Conservation (phyloP, 2,888 invertebrate genomes). For the Masnerella sp. region DNA sequence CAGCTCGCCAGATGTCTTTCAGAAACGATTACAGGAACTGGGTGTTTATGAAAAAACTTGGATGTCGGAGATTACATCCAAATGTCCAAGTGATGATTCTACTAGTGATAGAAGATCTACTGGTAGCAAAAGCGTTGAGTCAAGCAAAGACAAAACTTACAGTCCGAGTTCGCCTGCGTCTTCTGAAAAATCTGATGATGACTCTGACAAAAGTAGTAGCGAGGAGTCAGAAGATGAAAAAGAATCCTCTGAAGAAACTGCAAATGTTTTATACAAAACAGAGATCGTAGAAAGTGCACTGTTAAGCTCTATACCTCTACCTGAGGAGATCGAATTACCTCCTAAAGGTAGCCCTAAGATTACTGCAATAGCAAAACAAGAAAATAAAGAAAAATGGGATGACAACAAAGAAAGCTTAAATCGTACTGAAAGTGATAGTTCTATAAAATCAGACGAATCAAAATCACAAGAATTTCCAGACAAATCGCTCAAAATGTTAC, state of each 20-base stretch:
- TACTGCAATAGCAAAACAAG: conserved; percentile 5
- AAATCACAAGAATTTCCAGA: conserved; percentile 12
- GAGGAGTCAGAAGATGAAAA: conserved; percentile 20
- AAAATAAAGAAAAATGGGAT: background rate
- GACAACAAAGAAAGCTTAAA: background rate
- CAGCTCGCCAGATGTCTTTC: conserved; percentile 52
- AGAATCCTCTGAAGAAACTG: background rate
- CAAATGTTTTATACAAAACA: conserved; percentile 16
- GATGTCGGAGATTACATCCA: conserved; percentile 39
- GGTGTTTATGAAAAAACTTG: conserved; percentile 56
- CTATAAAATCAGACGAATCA: background rate
- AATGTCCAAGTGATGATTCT: conserved; percentile 20
- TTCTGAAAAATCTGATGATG: conserved; percentile 72
- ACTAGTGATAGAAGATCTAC: background rate
- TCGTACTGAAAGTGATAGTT: background rate
- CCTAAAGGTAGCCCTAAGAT: background rate
- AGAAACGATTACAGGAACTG: conserved; percentile 60
- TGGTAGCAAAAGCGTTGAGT: conserved; percentile 23
- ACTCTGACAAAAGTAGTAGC: conserved; percentile 29
- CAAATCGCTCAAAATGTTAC: conserved; percentile 67
- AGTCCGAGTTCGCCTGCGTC: conserved; percentile 73
- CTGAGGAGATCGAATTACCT: conserved; percentile 37
- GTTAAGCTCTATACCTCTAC: conserved; percentile 48
- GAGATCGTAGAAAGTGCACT: conserved; percentile 23
- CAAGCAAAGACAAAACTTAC: conserved; percentile 65